A percentile compares a stretch with the other conserved stretches of the same genome.
Conservation (phyloP, 2,113 vertebrate species). For the Egretta garzetta region DNA sequence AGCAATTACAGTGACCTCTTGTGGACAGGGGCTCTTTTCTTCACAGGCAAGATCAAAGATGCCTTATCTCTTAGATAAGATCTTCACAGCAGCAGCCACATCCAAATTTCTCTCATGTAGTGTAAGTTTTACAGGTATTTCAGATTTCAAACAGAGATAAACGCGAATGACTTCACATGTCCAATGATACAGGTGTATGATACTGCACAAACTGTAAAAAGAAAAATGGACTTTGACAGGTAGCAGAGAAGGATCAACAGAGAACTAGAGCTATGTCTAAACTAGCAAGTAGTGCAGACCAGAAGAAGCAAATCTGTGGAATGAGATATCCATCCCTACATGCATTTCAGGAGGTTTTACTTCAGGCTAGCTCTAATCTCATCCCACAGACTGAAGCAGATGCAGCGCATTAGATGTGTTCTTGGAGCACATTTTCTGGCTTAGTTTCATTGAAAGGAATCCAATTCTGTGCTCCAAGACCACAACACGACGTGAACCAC, state of each 20-base stretch:
- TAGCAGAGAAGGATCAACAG: not conserved
- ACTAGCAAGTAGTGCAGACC: not conserved
- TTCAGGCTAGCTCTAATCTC: not conserved
- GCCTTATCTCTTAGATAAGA: not conserved
- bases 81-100: not conserved
- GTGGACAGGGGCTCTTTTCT: not conserved
- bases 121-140: not conserved
- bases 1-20: constrained; percentile 14
- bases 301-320: not conserved
- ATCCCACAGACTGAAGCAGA: constrained; percentile 1
- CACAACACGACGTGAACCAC: not conserved
- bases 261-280: not conserved
- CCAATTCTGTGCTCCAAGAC: constrained; percentile 24
- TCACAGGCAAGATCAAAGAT: not conserved
- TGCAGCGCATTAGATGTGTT: constrained; percentile 36
- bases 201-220: not conserved
- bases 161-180: not conserved
- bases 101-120: not conserved
- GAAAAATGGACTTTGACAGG: not conserved
- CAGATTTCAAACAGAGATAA: not conserved
- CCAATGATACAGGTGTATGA: not conserved
- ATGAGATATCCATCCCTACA: not conserved
- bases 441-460: constrained; percentile 41
- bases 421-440: constrained; percentile 49
- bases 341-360: not conserved